phyloP scores from a whole-genome alignment of 2,888 invertebrate genomes.

The Bibio marci region DNA sequence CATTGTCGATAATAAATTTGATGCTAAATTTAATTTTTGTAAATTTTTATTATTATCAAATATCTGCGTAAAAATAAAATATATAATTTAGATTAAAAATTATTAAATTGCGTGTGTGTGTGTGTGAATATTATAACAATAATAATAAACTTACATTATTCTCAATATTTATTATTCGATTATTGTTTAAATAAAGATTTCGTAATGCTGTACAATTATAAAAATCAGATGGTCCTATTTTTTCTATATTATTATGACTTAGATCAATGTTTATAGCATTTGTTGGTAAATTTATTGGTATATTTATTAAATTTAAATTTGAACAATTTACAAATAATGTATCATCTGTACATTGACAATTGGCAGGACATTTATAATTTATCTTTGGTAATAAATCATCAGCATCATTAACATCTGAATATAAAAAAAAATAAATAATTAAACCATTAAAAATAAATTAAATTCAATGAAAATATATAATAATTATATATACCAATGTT shows the following conservation, averaged over 20 bases:
- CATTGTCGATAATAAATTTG: constrained; percentile 23
- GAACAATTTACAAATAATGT: constrained; percentile 31
- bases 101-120: too few species aligned
- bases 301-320: constrained; percentile 30
- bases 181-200: constrained; percentile 22
- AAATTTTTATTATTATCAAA: constrained; percentile 20
- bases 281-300: constrained; percentile 29
- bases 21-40: constrained; percentile 22
- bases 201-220: constrained; percentile 18
- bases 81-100: too few species aligned
- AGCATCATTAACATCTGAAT: too few species aligned
- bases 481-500: neutral
- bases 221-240: constrained; percentile 20
- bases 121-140: too few species aligned
- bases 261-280: constrained; percentile 22
- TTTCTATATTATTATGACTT: constrained; percentile 22
- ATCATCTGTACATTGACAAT: constrained; percentile 22
- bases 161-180: constrained; percentile 14
- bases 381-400: too few species aligned
- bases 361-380: constrained; percentile 19
- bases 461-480: neutral
- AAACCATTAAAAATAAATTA: neutral
- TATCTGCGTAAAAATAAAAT: constrained; percentile 16
- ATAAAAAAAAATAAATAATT: constrained; percentile 11
- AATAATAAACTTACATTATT: too few species aligned